Base-by-base conservation (phyloP, 2,113 vertebrate genomes). In the Brienomyrus brachyistius region DNA sequence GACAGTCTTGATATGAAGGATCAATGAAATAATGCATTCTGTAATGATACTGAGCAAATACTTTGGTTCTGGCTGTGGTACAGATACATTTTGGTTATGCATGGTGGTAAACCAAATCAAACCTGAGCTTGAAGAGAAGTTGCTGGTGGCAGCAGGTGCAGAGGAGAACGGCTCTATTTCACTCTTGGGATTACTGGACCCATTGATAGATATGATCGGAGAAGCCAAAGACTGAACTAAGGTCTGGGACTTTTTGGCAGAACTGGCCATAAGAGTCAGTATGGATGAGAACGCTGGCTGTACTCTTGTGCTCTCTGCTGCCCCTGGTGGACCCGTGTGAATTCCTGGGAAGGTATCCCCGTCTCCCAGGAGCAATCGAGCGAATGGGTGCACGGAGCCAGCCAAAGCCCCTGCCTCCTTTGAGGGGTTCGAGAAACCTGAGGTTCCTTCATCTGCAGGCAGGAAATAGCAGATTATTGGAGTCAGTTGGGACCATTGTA, bases 41-140 rank as follows among this genome's bases (percentile, higher is more conserved):
- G 91, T 85, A 93, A 95, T 89, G 94, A 90, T 89, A 92, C 80
- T 91, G 70, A 86, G 5, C 13, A 90, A 87, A 10, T 0, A 74
- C 74, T 83, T 89, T 87, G 89, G 88, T 91, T 90, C 90, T 88
- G 93, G 90, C 27, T 92, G 92, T 88, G 87, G 89, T 45, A 89
- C 88, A 90, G 92, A 90, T 88, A 92, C 90, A 52, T 92, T 43
- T 74, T 93, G 88, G 86, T 89, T 92, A 92, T 94, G 96, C 95
- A 93, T 94, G 91, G 93, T 93, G 88, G 87, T 93, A 94, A 31
- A 31, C 31, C 31, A 31, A 31, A 93, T 95, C 97, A 97, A 96
- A 99, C 98, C 98, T 98, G 98, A 95, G 92, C 91, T 90, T 86
- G 94, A 91, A 27, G 94, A 92, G 90, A 88, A 89, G 94, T 92